Evolutionary conservation across 2,888 invertebrate species (phyloP), one percentile per base, ranked within the genome.

Genomic region (Melangyna quadrimaculata): DNA sequence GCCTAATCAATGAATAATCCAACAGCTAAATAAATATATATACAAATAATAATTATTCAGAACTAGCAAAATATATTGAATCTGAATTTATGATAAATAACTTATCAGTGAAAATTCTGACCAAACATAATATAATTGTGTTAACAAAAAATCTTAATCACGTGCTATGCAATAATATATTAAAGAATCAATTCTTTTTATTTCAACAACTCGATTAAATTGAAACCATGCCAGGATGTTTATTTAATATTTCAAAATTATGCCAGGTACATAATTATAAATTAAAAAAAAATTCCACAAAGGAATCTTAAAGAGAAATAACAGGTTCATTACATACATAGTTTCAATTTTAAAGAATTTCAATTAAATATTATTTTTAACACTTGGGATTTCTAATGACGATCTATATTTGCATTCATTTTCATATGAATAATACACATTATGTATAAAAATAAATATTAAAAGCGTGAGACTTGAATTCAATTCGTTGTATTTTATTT

Each of bases 351-450:
- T 19, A 45, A 67, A 48, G 19, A 48, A 14, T 67, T 67, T 51
- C 35, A 67, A 67, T 67, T 67, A 48, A 67, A 67, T 35, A 67
- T 3, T 48, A 67, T 67, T 67, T 67, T 67, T 67, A 63, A 67
- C 27, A 48, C 14, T 48, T 67, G 65, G 19, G 48, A 67, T 51
- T 65, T 48, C 9, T 35, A 51, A 67, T 51, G 48, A 40, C 10
- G 17, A 35, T 22, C 22, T 59, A 35, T 35, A 35, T 59, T 22
- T 35, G 22, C 57, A 35, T 59, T 55, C 19, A 8, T 35, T 32
- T 19, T 59, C 14, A 2, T 10, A 37, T 22, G 10, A 29, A 32
- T 29, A 14, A 65, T 29, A 65, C 32, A 48, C 48, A 22, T 14
- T 22, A 22, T 32, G 45, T 19, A n/a, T 51, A 67, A 48, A 67